Conservation (phyloP, 2,797 vertebrate species). For the Synaphobranchus kaupii region DNA sequence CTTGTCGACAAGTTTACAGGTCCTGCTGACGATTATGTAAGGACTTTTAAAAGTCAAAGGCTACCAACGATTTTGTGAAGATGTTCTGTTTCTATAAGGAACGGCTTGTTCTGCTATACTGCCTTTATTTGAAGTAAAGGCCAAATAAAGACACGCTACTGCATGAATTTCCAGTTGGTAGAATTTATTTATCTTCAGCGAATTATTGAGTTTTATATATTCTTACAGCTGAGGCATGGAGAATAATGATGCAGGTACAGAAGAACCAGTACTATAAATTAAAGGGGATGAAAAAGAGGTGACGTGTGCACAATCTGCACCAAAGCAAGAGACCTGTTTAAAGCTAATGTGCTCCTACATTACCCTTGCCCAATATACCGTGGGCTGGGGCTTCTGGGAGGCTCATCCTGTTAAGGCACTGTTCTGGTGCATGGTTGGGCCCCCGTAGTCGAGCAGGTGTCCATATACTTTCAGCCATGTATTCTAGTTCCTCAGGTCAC, state of each 20-base stretch:
- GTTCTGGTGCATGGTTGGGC: too few relatives aligned
- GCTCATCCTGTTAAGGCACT: too few relatives aligned
- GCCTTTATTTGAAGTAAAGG: neutral
- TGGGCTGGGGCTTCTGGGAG: neutral
- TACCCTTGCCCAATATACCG: neutral
- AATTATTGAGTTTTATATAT: neutral
- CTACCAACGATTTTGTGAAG: neutral
- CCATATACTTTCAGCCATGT: too few relatives aligned
- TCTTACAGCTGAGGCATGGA: neutral
- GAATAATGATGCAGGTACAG: neutral
- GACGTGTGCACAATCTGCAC: neutral
- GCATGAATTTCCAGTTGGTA: neutral
- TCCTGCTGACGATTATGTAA: neutral
- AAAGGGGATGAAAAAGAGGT: neutral
- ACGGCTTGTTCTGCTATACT: neutral
- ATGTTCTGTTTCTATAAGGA: neutral
- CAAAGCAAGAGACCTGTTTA: too few relatives aligned
- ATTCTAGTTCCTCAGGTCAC: neutral
- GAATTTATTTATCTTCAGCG: neutral
- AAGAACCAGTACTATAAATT: neutral
- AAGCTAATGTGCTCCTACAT: too few relatives aligned
- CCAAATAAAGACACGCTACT: neutral
- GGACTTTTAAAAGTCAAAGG: neutral
- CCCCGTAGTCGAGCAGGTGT: too few relatives aligned
- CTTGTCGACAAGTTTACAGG: neutral